Evolutionary conservation across 2,797 vertebrate species (phyloP).

Genomic region (Helicolenus hilgendorfi): DNA sequence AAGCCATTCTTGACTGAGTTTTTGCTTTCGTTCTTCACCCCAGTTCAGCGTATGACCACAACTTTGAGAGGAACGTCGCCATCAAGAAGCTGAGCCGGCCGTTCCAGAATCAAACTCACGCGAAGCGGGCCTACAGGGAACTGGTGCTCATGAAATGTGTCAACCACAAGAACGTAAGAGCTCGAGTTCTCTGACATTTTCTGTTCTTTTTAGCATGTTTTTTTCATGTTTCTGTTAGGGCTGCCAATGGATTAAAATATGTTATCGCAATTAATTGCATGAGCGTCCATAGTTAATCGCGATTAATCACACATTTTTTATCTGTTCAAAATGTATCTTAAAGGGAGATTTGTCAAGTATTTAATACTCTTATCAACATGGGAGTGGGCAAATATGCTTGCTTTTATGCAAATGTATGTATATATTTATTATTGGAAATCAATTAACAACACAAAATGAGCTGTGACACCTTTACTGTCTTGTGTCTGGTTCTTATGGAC

Average conservation of each 20-base stretch:
- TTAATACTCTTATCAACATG: no score
- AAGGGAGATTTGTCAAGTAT: no score
- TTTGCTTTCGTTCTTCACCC: constrained; percentile 7
- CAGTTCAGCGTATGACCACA: constrained; percentile 97
- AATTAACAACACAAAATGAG: not conserved
- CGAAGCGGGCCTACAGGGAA: constrained; percentile 98
- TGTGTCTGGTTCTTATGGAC: not conserved
- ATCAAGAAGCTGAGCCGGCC: constrained; percentile 99
- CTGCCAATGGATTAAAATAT: no score
- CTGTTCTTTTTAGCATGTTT: not conserved
- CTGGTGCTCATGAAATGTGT: constrained; percentile 99
- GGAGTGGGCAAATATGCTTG: no score
- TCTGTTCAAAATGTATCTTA: no score
- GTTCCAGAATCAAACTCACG: constrained; percentile 99
- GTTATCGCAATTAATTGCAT: no score
- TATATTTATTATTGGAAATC: no score
- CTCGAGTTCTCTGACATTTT: accelerated
- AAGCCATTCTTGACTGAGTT: not conserved
- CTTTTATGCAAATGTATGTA: no score
- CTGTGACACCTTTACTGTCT: not conserved
- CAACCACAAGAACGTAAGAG: constrained; percentile 99
- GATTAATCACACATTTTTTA: no score
- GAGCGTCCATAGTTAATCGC: no score
- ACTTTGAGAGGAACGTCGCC: constrained; percentile 97
- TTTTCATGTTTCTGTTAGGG: not conserved